These are phyloP conservation scores for Rhagoletis pomonella DNA, from an alignment of 1,140 invertebrate genomes.

Conservation along the genomic window DNA sequence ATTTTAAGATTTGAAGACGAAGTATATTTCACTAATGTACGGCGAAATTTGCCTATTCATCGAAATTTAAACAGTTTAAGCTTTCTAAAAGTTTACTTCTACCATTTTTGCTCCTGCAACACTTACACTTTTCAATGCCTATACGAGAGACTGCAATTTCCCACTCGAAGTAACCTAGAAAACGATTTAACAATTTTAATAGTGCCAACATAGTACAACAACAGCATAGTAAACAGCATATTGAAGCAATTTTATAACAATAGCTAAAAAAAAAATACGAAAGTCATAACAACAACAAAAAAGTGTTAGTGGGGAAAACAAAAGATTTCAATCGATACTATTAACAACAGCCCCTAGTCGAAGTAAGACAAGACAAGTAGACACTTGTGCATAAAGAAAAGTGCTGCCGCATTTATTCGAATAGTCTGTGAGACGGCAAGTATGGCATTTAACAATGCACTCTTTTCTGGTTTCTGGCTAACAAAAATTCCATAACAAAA, in stretches of 20 bases:
- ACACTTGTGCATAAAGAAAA: not conserved
- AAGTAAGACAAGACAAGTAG: not conserved
- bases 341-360: not conserved
- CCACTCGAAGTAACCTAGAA: conserved; percentile 31
- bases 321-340: conserved; percentile 48
- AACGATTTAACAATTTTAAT: not conserved
- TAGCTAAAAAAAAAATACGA: conserved; percentile 8
- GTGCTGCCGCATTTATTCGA: conserved; percentile 13
- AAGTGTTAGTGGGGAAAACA: conserved; percentile 17
- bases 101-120: not conserved
- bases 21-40: no score
- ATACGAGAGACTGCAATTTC: not conserved
- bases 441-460: conserved; percentile 25
- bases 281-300: conserved; percentile 8
- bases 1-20: no score
- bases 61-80: no score
- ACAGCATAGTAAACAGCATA: not conserved
- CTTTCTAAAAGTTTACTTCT: not conserved
- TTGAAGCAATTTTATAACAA: not conserved
- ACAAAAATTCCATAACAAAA: not conserved
- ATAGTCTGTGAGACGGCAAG: not conserved
- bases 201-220: not conserved
- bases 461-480: not conserved
- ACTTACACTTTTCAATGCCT: not conserved
- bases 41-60: no score